These are phyloP conservation scores for Chymomyza caudatula DNA, from an alignment of 2,888 invertebrate species.

Conservation along the genomic window DNA sequence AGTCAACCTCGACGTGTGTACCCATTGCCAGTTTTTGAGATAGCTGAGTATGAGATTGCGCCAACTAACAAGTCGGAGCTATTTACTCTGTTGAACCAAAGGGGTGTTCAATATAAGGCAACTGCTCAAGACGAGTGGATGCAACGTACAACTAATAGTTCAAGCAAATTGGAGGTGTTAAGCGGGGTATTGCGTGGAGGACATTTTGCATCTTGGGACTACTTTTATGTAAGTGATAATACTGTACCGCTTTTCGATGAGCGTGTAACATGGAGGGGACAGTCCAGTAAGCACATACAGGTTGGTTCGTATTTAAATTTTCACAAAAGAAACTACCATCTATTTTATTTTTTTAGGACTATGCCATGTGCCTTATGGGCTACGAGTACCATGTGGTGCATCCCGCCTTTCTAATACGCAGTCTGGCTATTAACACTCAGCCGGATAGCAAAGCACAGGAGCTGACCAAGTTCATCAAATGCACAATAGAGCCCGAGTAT, in stretches of 20 bases:
- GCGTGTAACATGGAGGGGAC: slow-evolving; percentile 94
- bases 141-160: background rate
- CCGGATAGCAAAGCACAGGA: slow-evolving; percentile 80
- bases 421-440: slow-evolving; percentile 87
- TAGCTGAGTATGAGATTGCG: slow-evolving; percentile 35
- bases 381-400: slow-evolving; percentile 93
- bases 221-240: slow-evolving; percentile 93
- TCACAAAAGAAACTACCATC: slow-evolving; percentile 40
- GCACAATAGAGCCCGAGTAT: slow-evolving; percentile 85
- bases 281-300: slow-evolving; percentile 78
- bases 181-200: slow-evolving; percentile 86
- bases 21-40: slow-evolving; percentile 64
- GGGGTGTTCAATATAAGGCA: slow-evolving; percentile 52
- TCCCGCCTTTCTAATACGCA: slow-evolving; percentile 92
- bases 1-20: slow-evolving; percentile 47
- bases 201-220: slow-evolving; percentile 89
- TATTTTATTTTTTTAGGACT: slow-evolving; percentile 82
- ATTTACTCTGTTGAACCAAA: slow-evolving; percentile 28
- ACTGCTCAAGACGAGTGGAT: slow-evolving; percentile 53
- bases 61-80: slow-evolving; percentile 64
- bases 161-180: slow-evolving; percentile 78
- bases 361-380: slow-evolving; percentile 89
- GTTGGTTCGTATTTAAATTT: slow-evolving; percentile 33
- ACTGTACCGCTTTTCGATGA: slow-evolving; percentile 93
- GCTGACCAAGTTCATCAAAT: slow-evolving; percentile 76